These are phyloP conservation scores for Camponotus vicinus DNA, from an alignment of 1,140 invertebrate genomes.

Conservation along the genomic window DNA sequence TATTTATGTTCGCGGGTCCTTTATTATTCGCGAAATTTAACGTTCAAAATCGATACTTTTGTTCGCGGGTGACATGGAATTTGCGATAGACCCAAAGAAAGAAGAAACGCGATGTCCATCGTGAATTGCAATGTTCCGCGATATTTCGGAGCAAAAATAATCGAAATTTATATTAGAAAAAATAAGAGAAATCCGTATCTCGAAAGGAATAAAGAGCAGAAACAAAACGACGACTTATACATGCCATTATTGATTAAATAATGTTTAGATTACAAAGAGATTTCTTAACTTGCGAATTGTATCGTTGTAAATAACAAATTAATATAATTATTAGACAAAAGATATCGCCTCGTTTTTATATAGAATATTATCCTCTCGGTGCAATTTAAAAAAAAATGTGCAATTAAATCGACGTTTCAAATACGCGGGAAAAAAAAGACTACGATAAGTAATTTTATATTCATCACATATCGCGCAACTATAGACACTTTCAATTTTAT, in stretches of 20 bases:
- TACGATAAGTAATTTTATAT: background rate
- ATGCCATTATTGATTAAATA: constrained; percentile 1
- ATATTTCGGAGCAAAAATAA: background rate
- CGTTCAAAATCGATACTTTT: background rate
- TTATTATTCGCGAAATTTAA: background rate
- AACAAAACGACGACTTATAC: background rate
- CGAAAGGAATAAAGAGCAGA: background rate
- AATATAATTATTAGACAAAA: background rate
- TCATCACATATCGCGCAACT: background rate
- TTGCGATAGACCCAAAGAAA: background rate
- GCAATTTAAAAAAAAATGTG: background rate
- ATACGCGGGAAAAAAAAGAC: background rate
- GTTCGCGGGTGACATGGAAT: background rate
- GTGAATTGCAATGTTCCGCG: background rate
- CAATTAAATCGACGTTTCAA: background rate
- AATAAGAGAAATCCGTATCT: too few species aligned
- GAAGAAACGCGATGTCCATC: background rate
- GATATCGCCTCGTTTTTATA: background rate
- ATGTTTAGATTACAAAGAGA: background rate
- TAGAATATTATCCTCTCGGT: background rate
- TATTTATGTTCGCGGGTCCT: background rate
- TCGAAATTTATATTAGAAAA: background rate
- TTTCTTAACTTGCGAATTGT: background rate
- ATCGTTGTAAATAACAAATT: background rate
- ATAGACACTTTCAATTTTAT: background rate